Evolutionary conservation across 2,888 invertebrate genomes (phyloP), one percentile per base, ranked within the genome.

Genomic region (Anthoptus insignis): DNA sequence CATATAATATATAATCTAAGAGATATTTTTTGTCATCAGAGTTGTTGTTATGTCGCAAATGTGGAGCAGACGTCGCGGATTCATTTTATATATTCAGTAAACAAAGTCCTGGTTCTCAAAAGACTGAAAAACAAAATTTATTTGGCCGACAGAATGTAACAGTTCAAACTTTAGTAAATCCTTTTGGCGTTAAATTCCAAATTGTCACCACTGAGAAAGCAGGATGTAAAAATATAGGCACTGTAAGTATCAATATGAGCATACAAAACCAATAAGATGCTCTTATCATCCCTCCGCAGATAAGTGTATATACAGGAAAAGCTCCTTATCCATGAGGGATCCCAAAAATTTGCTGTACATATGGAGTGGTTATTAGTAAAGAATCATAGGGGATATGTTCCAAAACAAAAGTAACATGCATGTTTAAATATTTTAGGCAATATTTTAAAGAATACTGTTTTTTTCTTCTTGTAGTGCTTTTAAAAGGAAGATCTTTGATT

Each of bases 31-130:
- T 68, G 67, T 69, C 89, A 89, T 64, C 83, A 94, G 95, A 95
- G 82, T 81, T 92, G 72, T 81, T 95, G 56, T 77, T 95, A 29
- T 95, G 95, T 77, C 93, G 95, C 24, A 88, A 92, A 78, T 95
- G 95, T 79, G 95, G 95, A 16, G 90, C 91, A 71, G 95, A 95
- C 78, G 83, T 95, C 70, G 94, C 93, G 1, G 93, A 94, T 73
- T 89, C 94, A 14, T 82, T 89, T 81, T 93, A 94, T 74, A 77
- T 95, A 71, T 86, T 93, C 57, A 93, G 83, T 74, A 90, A 93
- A 77, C 73, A 83, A 61, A 95, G 95, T 74, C 93, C 94, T 19
- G 88, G 93, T 37, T 90, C 94, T 57, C 76, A 78, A 37, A 87
- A 89, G 67, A 80, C 80, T 53, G 84, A 87, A 50, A 94, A 94